Percentiles rank a stretch among this genome's conserved stretches.
Evolutionary conservation across 2,888 invertebrate genomes (phyloP).

Genomic region (Listrodromus nycthemerus): DNA sequence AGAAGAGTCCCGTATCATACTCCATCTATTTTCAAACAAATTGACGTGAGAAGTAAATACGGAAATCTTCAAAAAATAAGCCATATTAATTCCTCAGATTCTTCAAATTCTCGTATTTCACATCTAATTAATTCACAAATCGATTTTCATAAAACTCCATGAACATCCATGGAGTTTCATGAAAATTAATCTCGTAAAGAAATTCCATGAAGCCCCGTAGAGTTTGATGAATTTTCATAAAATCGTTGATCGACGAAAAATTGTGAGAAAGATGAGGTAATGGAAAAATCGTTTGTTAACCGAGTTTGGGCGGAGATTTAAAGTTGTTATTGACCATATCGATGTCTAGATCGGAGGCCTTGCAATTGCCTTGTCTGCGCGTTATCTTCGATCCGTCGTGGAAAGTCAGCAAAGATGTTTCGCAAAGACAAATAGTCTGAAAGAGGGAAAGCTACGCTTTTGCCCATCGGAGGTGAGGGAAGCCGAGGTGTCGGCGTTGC

Average conservation of each 20-base stretch:
- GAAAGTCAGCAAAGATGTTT: slow-evolving; percentile 25
- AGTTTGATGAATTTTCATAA: background rate
- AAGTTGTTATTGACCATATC: background rate
- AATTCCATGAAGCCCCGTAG: too few relatives aligned
- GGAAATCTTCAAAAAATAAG: background rate
- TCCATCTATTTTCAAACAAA: background rate
- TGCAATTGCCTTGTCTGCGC: background rate
- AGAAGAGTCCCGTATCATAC: background rate
- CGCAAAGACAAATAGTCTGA: slow-evolving; percentile 15
- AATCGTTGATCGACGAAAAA: background rate
- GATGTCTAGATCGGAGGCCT: slow-evolving; percentile 20
- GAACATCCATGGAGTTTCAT: too few relatives aligned
- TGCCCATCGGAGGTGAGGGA: background rate
- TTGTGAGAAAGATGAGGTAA: background rate
- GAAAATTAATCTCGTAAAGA: too few relatives aligned
- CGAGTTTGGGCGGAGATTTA: too few relatives aligned
- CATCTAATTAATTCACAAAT: too few relatives aligned
- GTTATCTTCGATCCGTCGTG: slow-evolving; percentile 51
- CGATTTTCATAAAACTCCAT: too few relatives aligned
- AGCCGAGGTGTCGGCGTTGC: slow-evolving; percentile 7
- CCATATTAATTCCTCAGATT: background rate
- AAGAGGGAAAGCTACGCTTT: slow-evolving; percentile 18
- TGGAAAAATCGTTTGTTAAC: background rate
- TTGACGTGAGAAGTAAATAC: background rate
- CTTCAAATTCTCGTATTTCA: too few relatives aligned